Evolutionary conservation across 2,113 vertebrate genomes (phyloP).

Genomic region (Sphaerodactylus townsendi): DNA sequence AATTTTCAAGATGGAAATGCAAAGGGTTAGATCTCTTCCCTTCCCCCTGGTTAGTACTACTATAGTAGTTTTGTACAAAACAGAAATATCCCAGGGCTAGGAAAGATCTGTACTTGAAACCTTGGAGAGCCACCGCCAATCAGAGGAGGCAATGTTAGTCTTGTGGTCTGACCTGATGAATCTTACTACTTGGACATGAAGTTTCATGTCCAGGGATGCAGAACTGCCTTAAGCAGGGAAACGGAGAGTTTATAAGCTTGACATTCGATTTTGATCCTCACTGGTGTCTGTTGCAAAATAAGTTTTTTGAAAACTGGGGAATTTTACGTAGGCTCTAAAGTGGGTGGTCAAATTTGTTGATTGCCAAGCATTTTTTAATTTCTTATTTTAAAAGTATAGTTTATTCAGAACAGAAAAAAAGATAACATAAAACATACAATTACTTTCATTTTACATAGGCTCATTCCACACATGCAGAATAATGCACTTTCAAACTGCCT

Average conservation of each 20-base stretch:
- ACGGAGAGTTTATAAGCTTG: neutral
- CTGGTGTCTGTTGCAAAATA: neutral
- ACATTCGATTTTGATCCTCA: neutral
- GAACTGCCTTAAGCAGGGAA: neutral
- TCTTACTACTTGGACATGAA: neutral
- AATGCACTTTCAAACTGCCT: too few species aligned
- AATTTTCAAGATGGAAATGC: too few species aligned
- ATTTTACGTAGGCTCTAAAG: neutral
- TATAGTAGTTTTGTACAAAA: too few species aligned
- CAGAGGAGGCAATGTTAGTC: neutral
- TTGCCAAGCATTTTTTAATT: neutral
- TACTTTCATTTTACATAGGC: too few species aligned
- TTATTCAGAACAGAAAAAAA: too few species aligned
- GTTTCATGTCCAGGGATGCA: neutral
- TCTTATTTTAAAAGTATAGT: too few species aligned
- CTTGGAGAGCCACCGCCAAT: neutral
- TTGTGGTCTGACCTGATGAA: neutral
- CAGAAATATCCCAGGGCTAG: neutral
- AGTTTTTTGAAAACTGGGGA: neutral
- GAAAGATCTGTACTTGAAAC: neutral
- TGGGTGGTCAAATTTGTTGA: neutral
- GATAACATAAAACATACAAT: too few species aligned
- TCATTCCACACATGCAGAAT: too few species aligned
- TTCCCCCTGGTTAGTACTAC: too few species aligned
- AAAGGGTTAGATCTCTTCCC: too few species aligned